phyloP scores from a whole-genome alignment of 2,888 invertebrate species.

The Alcis repandata region DNA sequence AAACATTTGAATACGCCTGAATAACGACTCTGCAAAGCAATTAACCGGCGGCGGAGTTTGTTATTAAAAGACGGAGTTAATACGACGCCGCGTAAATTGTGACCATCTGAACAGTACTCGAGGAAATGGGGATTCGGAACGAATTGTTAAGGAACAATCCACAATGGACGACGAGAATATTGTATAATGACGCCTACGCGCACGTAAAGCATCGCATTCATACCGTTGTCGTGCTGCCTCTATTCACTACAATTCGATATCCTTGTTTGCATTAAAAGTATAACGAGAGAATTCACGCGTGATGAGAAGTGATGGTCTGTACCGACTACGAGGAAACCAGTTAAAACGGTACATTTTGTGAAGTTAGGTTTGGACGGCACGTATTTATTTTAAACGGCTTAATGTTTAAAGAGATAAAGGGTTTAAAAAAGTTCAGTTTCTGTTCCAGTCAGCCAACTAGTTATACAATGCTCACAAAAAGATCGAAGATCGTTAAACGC shows the following conservation, averaged over 20 bases:
- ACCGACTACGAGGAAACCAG: neutral
- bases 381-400: no score
- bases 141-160: conserved; percentile 63
- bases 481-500: conserved; percentile 32
- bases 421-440: neutral
- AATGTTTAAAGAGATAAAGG: no score
- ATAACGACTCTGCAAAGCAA: conserved; percentile 57
- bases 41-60: conserved; percentile 53
- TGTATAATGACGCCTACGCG: conserved; percentile 67
- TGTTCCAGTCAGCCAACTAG: neutral
- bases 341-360: neutral
- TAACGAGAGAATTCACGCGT: conserved; percentile 59
- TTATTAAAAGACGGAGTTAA: conserved; percentile 40
- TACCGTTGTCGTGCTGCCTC: conserved; percentile 46
- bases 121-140: conserved; percentile 51
- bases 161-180: conserved; percentile 60
- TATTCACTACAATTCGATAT: conserved; percentile 58
- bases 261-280: conserved; percentile 63
- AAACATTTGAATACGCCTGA: conserved; percentile 55
- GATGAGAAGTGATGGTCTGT: conserved; percentile 46
- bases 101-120: conserved; percentile 45
- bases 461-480: conserved; percentile 9
- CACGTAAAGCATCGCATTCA: conserved; percentile 53
- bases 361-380: no score
- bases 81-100: conserved; percentile 38